A percentile compares a stretch with the other conserved stretches of the same genome.
phyloP scores from a whole-genome alignment of 2,113 vertebrate genomes.

The Neolamprologus devosi region DNA sequence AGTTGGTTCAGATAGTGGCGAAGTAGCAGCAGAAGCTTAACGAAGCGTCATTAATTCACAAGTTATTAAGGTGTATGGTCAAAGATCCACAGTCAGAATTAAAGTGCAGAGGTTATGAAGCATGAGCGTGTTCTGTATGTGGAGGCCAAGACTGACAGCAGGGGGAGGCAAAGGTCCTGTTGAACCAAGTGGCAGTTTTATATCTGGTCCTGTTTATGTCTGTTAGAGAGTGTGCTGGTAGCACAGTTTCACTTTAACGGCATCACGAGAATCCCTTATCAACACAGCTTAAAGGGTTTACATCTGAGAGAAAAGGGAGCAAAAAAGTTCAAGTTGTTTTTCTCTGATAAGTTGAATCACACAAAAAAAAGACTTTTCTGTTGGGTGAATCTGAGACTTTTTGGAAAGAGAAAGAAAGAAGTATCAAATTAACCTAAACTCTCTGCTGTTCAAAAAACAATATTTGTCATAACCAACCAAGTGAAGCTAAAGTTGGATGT shows the following conservation, averaged over 20 bases:
- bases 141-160: constrained; percentile 9
- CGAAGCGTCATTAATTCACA: not conserved
- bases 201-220: not conserved
- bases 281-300: not conserved
- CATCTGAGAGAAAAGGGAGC: not conserved
- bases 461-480: not conserved
- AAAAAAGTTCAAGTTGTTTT: not conserved
- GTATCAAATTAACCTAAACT: not conserved
- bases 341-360: not conserved
- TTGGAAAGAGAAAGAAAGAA: not conserved
- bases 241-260: not conserved
- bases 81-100: not conserved
- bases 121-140: not conserved
- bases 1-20: not conserved
- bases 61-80: not conserved
- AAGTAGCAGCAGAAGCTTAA: not conserved
- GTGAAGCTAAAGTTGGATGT: not conserved
- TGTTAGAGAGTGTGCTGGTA: not conserved
- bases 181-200: not conserved
- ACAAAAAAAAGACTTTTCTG: not conserved
- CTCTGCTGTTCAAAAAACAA: not conserved
- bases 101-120: not conserved
- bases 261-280: not conserved
- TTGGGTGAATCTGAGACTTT: not conserved
- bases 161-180: constrained; percentile 31